Evolutionary conservation across 2,797 vertebrate genomes (phyloP).

Genomic region (Sebastes steindachneri): DNA sequence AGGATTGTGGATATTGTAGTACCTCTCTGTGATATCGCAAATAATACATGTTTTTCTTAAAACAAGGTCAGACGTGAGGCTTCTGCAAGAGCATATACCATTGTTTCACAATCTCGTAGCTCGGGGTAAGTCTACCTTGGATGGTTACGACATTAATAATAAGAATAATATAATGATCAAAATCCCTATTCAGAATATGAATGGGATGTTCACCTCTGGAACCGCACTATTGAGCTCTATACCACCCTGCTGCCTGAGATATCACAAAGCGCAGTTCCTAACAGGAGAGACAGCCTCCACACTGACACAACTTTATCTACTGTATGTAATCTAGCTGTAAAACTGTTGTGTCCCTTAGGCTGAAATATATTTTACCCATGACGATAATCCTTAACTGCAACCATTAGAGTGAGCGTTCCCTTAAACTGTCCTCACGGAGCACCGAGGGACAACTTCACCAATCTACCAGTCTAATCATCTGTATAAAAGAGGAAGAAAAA

Average conservation of each 20-base stretch:
- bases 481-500: neutral
- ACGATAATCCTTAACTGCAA: constrained; percentile 64
- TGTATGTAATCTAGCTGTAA: constrained; percentile 34
- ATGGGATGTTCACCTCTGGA: no score
- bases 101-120: no score
- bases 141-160: no score
- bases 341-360: constrained; percentile 51
- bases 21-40: no score
- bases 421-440: constrained; percentile 63
- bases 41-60: no score
- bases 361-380: constrained; percentile 63
- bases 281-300: constrained; percentile 19
- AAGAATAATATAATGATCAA: no score
- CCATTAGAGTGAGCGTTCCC: constrained; percentile 52
- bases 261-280: constrained; percentile 30
- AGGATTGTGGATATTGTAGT: no score
- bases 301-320: constrained; percentile 31
- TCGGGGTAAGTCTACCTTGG: no score
- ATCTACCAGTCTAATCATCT: constrained; percentile 52
- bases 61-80: no score
- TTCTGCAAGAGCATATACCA: no score
- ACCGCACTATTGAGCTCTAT: neutral
- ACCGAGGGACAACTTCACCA: constrained; percentile 63
- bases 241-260: constrained; percentile 13
- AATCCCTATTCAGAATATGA: no score